These are phyloP conservation scores for Aurelia coerulea DNA, from an alignment of 30 jellyfish, hydroid and myxozoan genomes.

Conservation along the genomic window DNA sequence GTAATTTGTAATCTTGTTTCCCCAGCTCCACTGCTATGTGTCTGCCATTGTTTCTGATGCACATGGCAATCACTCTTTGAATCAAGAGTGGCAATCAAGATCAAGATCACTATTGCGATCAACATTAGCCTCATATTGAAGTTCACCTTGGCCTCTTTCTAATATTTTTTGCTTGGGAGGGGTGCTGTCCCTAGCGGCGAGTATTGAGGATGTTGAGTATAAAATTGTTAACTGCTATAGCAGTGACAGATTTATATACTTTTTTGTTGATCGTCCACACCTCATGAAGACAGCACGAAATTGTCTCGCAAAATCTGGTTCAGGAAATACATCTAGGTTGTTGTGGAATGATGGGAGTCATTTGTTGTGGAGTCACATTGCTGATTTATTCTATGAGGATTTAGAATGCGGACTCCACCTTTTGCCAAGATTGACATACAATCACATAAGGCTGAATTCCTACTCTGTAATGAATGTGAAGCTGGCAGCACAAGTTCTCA, in stretches of 20 bases:
- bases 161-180: too few species aligned
- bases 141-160: too few species aligned
- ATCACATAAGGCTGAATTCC: slow-evolving; percentile 30
- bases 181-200: too few species aligned
- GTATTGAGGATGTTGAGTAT: not conserved
- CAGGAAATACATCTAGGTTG: slow-evolving; percentile 10
- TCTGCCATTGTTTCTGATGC: too few species aligned
- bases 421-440: slow-evolving; percentile 28
- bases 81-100: too few species aligned
- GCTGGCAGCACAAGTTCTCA: slow-evolving; percentile 38
- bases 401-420: slow-evolving; percentile 30
- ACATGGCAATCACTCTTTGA: too few species aligned
- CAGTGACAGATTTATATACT: slow-evolving; percentile 12
- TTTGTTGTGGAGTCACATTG: slow-evolving; percentile 42
- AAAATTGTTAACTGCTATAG: not conserved
- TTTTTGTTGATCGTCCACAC: slow-evolving; percentile 51
- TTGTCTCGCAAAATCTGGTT: slow-evolving; percentile 43
- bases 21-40: too few species aligned
- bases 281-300: slow-evolving; percentile 47
- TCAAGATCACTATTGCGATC: too few species aligned
- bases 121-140: too few species aligned
- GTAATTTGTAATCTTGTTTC: too few species aligned
- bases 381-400: slow-evolving; percentile 21
- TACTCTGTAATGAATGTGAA: slow-evolving; percentile 52
- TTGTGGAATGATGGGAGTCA: slow-evolving; percentile 46